Evolutionary conservation across 37 sponge, comb jelly and placozoan genomes (phyloP), one percentile per base, ranked within the genome.

Genomic region (Dysidea cf. avara): DNA sequence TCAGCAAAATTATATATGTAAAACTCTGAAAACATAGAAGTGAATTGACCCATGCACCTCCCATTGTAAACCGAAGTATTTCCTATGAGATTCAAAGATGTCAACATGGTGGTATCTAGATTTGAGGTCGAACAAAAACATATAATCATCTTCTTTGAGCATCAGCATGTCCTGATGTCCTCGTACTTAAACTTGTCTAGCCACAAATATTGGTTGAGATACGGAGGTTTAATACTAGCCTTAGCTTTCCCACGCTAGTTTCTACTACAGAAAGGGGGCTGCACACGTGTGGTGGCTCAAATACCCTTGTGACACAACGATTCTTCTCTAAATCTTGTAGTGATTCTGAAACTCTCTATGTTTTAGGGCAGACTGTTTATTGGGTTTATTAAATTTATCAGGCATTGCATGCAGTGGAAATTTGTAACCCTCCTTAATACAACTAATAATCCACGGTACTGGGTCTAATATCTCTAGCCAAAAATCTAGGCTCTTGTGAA

Each of bases 81-180:
- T 68, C 47, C 47, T 21, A 43, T 40, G 28, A 40, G 21, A n/a
- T 24, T 18, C 47, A 21, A 29, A 25, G 39, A 68, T 48, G 40
- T 68, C 69, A 48, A 68, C 31, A 24, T 68, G 69, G 28, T 68
- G 69, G 28, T 68, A 68, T 43, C 49, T 43, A 28, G 69, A 68
- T 28, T 40, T 48, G 14, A 68, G 69, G 28, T 68, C 69, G 39
- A 68, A 68, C 22, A 47, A 29, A 43, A 68, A 68, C 21, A 40
- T 25, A 21, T 30, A 43, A 36, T 68, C 69, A 48, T 47, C 69
- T 68, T 36, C n/a, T 68, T 68, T 28, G 49, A 68, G 39, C 40
- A 68, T 21, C 49, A 48, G 21, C 49, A 68, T 43, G 24, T 48
- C 69, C 22, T n/a, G 24, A 68, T 43, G 40, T 68, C 69, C 69